Conservation (phyloP, 2,113 vertebrate species). For the Corynorhinus townsendii region DNA sequence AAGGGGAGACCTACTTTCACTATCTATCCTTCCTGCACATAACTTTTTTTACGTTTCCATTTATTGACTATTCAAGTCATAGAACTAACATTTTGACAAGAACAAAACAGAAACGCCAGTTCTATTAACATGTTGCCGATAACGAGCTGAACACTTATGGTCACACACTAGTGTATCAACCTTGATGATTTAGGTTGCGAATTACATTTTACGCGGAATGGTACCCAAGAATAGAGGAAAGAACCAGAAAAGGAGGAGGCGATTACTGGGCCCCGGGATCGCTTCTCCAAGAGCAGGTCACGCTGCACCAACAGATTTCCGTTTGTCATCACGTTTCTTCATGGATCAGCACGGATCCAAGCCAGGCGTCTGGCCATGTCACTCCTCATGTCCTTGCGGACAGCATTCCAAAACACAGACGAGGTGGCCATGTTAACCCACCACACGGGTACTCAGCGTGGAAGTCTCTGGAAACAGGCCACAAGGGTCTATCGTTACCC, state of each 20-base stretch:
- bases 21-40: not conserved
- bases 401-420: not conserved
- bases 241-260: not conserved
- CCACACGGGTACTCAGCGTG: not conserved
- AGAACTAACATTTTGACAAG: not conserved
- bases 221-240: not conserved
- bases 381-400: not conserved
- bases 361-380: not conserved
- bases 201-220: not conserved
- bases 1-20: not conserved
- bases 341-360: not conserved
- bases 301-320: not conserved
- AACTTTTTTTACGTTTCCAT: not conserved
- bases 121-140: not conserved
- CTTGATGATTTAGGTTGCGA: not conserved
- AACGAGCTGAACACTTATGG: not conserved
- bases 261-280: not conserved
- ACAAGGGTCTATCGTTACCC: not conserved
- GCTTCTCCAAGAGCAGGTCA: not conserved
- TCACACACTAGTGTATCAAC: not conserved
- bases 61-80: not conserved
- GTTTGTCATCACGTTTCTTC: not conserved
- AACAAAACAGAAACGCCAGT: not conserved
- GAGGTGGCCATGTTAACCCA: not conserved
- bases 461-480: not conserved